These are phyloP conservation scores for Centrocercus urophasianus DNA, from an alignment of 2,113 vertebrate genomes.

Conservation along the genomic window DNA sequence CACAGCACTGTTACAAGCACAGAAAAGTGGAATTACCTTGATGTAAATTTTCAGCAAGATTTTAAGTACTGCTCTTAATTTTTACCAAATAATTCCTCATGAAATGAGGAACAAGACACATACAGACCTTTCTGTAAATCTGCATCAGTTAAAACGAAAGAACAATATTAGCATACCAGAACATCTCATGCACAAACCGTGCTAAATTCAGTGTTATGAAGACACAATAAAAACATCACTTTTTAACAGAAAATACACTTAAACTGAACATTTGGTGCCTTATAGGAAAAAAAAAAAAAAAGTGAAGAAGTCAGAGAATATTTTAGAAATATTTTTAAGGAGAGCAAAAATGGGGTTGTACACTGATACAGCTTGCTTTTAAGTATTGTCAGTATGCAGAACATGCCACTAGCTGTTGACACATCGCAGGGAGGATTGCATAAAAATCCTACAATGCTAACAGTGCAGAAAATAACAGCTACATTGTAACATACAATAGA, in stretches of 20 bases:
- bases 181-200: neutral
- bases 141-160: neutral
- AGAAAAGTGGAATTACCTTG: neutral
- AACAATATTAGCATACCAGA: neutral
- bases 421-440: neutral
- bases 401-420: neutral
- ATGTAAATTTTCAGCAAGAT: neutral
- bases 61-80: neutral
- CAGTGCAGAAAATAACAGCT: neutral
- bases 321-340: neutral
- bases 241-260: neutral
- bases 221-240: neutral
- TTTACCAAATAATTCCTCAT: neutral
- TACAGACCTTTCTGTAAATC: neutral
- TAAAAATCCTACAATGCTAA: neutral
- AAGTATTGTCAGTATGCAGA: neutral
- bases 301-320: neutral
- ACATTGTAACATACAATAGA: neutral
- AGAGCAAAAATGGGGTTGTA: neutral
- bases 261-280: neutral
- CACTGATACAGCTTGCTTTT: neutral
- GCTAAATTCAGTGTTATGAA: neutral
- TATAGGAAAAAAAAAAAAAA: neutral
- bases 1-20: neutral
- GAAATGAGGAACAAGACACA: neutral